Evolutionary conservation across 2,888 invertebrate genomes (phyloP), one percentile per base, ranked within the genome.

Genomic region (Thyatira batis): DNA sequence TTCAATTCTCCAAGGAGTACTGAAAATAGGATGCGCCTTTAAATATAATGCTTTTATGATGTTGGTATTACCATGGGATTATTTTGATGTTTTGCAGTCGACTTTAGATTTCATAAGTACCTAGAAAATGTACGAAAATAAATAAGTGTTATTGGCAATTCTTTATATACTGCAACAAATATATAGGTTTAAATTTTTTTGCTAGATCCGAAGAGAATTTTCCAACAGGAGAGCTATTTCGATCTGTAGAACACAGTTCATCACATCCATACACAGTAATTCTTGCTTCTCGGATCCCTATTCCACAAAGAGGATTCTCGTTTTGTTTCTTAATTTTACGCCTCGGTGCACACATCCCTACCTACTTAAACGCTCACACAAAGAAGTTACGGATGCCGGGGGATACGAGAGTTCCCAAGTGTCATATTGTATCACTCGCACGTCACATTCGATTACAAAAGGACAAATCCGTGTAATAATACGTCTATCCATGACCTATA

Each of bases 251-350:
- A n/a, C n/a, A n/a, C n/a, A n/a, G n/a, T n/a, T n/a, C 61, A 63
- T 60, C 65, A 62, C 60, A 67, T 69, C 72, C 65, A 33, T n/a
- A 13, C 39, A 39, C 17, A 66, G 54, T 50, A 52, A 51, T 59
- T 61, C 55, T 56, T 54, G 53, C 56, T 64, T 58, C 54, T 53
- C 43, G 44, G 48, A 55, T 65, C 58, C 51, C 57, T 60, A 61
- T 67, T 61, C 67, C 58, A 63, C 69, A 76, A 77, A 80, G 78
- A 72, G 73, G 74, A 77, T 80, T 77, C 72, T 61, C 69, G 72
- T 79, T 81, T 80, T 82, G 78, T 81, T 81, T 81, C 69, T 77
- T 80, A 82, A 84, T 84, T 83, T 82, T 76, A 71, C 82, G 78
- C 80, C 68, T 71, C 67, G 67, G 56, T 70, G 78, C 71, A 79